phyloP scores from a whole-genome alignment of 2,888 invertebrate genomes.

The Noctua pronuba region DNA sequence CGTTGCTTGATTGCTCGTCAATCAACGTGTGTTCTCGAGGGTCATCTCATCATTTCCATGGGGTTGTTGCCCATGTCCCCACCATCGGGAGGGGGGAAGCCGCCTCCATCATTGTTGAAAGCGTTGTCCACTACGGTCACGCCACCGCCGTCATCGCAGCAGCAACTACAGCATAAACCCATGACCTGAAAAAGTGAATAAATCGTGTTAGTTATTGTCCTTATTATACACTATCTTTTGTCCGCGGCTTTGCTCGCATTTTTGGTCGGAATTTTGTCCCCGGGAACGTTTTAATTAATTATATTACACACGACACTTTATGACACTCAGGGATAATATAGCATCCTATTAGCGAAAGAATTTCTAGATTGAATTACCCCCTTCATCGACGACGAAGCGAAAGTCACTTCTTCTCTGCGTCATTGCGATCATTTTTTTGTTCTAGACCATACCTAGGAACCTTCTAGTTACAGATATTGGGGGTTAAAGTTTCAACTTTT shows the following conservation, averaged over 20 bases:
- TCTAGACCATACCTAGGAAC: too few relatives aligned
- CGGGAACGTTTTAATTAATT: not conserved
- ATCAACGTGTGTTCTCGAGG: conserved; percentile 16
- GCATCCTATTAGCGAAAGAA: not conserved
- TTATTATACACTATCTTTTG: not conserved
- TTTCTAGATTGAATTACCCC: not conserved
- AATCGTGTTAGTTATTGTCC: not conserved
- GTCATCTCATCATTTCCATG: conserved; percentile 63
- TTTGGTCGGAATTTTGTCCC: not conserved
- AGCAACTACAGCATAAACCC: conserved; percentile 75
- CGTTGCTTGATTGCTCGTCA: conserved; percentile 15
- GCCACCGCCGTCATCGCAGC: conserved; percentile 67
- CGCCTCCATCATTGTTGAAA: conserved; percentile 50
- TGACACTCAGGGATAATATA: not conserved
- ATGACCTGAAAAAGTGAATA: conserved; percentile 62
- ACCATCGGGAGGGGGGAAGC: conserved; percentile 58
- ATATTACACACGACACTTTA: not conserved
- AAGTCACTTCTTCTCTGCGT: too few relatives aligned
- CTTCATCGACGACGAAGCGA: too few relatives aligned
- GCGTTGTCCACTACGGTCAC: conserved; percentile 73
- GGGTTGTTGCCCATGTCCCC: conserved; percentile 67
- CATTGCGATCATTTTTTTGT: too few relatives aligned
- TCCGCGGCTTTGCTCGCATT: not conserved
- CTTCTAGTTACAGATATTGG: too few relatives aligned
- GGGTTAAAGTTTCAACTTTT: too few relatives aligned